Evolutionary conservation across 2,113 vertebrate species (phyloP), one percentile per base, ranked within the genome.

Genomic region (Phoenicopterus ruber): DNA sequence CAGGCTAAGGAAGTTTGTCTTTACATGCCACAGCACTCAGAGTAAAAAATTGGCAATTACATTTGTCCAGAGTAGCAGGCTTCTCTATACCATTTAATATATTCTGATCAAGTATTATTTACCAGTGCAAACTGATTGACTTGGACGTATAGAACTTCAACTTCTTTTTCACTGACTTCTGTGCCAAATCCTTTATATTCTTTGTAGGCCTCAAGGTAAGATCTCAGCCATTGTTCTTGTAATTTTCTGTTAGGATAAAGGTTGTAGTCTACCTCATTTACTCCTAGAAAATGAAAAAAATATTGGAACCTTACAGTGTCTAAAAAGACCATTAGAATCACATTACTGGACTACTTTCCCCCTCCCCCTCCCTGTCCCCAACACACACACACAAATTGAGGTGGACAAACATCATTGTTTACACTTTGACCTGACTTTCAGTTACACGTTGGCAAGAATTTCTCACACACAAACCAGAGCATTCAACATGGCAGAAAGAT

Each of bases 101-200:
- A 71, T 28, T 84, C 24, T 81, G 54, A 94, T 65, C 17, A 63
- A 85, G 3, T 61, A 40, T 52, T 91, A 98, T 98, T 99, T 97
- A 99, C 99, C 99, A 99, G 96, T 59, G 99, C 98, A 97, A 99
- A 99, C 47, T 98, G 98, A 98, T 99, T 99, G 96, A 99, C 99
- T 94, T 99, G 99, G 80, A 99, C 98, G n/a, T 99, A 99, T 11
- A 99, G 98, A 62, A 98, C 77, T 94, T 99, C 99, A 88, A 99
- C 99, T 96, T 99, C 99, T 63, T 96, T 97, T 80, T 99, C 98
- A 34, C 98, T 98, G 79, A 99, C 99, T 36, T 98, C 97, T 7
- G 90, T 93, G 36, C 97, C 96, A 94, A 98, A 98, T 46, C 98
- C 99, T 96, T 99, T 99, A 94, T 98, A 98, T 31, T 99, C 99